Evolutionary conservation across 2,888 invertebrate species (phyloP), one percentile per base, ranked within the genome.

Genomic region (Tricholauxania praeusta): DNA sequence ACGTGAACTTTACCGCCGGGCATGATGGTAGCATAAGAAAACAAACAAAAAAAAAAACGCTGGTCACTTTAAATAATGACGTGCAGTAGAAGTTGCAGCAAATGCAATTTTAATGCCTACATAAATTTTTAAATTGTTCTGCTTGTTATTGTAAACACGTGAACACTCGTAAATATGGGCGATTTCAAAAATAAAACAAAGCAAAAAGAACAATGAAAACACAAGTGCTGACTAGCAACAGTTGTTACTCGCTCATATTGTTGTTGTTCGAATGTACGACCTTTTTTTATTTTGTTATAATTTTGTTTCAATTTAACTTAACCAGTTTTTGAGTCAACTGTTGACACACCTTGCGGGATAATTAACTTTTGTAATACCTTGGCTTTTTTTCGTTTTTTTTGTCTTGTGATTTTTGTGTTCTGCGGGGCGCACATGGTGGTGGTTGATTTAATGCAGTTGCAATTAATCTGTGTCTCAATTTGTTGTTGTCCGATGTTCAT

Each of bases 341-440:
- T 63, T 57, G 73, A 66, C 73, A 74, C 74, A 74, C 74, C 74
- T 74, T 68, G 55, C 71, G 62, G 71, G 63, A 62, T 71, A 74
- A 74, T 74, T 71, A 74, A 71, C 51, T 74, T 74, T 71, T 71
- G 71, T 68, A 62, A 48, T 55, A 55, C 62, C 72, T 72, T 63
- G 51, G 51, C 32, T 55, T 55, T 17, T 55, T n/a, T 12, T 17
- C 19, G 6, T 10, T 51, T 52, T 55, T 39, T n/a, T 55, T 55
- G 15, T 55, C 55, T 22, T 19, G 19, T 15, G 17, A 55, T 55
- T 55, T 17, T 55, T 55, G 55, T 55, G 17, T 12, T 17, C 55
- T 22, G 22, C n/a, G n/a, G 17, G 55, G 39, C 10, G 55, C 55
- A n/a, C 22, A 32, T 47, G 63, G 39, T 39, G 39, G 39, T 64